A percentile compares a stretch with the other conserved stretches of the same genome.
phyloP scores from a whole-genome alignment of 2,888 invertebrate genomes.

The Nomada fucata region DNA sequence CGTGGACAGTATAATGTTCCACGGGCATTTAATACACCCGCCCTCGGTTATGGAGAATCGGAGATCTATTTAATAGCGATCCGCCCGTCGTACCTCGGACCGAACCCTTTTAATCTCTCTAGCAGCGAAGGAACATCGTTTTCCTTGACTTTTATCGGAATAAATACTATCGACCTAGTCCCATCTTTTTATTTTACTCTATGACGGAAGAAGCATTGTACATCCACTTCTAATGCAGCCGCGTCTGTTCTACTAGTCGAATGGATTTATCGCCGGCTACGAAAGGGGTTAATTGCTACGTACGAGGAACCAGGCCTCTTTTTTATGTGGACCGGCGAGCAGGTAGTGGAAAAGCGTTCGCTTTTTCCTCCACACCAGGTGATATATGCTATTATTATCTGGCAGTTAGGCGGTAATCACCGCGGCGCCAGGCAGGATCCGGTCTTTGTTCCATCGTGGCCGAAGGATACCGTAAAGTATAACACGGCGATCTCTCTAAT shows the following conservation, averaged over 20 bases:
- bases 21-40: slow-evolving; percentile 25
- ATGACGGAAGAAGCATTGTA: slow-evolving; percentile 31
- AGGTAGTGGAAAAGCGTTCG: slow-evolving; percentile 40
- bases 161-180: background rate
- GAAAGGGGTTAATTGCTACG: slow-evolving; percentile 57
- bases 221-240: slow-evolving; percentile 18
- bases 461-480: slow-evolving; percentile 55
- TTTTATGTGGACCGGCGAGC: slow-evolving; percentile 6
- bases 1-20: background rate
- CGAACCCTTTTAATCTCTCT: slow-evolving; percentile 38
- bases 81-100: slow-evolving; percentile 25
- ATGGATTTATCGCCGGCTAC: slow-evolving; percentile 51
- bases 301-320: slow-evolving; percentile 16
- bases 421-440: slow-evolving; percentile 67
- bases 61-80: slow-evolving; percentile 29
- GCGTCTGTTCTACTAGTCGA: slow-evolving; percentile 37
- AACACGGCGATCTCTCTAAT: slow-evolving; percentile 51
- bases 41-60: slow-evolving; percentile 1
- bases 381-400: slow-evolving; percentile 68
- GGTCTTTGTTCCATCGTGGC: slow-evolving; percentile 47
- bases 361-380: slow-evolving; percentile 46
- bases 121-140: slow-evolving; percentile 16
- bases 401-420: slow-evolving; percentile 67
- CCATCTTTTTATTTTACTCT: background rate
- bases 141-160: background rate